Base-by-base conservation (phyloP, 2,888 invertebrate genomes). In the Clunio marinus region DNA sequence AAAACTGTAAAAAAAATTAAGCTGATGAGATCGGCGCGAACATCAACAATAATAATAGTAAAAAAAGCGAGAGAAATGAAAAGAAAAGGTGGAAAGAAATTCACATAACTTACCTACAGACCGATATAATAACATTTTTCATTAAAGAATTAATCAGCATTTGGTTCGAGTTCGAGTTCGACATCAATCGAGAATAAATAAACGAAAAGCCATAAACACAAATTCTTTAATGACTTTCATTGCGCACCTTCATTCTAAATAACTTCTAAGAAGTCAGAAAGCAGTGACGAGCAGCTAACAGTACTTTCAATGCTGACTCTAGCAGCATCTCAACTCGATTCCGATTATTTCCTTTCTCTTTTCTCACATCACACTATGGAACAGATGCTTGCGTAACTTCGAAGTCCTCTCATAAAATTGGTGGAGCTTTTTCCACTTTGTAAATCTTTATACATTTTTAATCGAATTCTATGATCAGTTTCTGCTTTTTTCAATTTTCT, bases 391-490 rank as follows among this genome's bases (percentile, higher is more conserved):
- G 22, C 2, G 51, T 51, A 32, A 32, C 32, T n/a, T n/a, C n/a
- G n/a, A n/a, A n/a, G n/a, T n/a, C 10, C 51, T 51, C 51, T 41
- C 51, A 22, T n/a, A 5, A 10, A 5, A 8, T 10, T 32, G 32
- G 7, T 32, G 10, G 32, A 5, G 5, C 32, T 51, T 51, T 20
- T 20, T 22, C 57, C 57, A 57, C 25, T 57, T 27, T 8, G 13
- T 27, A 13, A n/a, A 13, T 27, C 32, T 63, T 41, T 55, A 46
- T 66, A 32, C 15, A 27, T 66, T 55, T 25, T 66, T 66, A 66
- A 66, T 66, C 66, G 66, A 66, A 46, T 46, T 66, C 66, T 55
- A 55, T 66, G 66, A 66, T 66, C 66, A 66, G 46, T 55, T 55
- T n/a, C n/a, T n/a, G n/a, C n/a, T n/a, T n/a, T 32, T 66, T 55